Base-by-base conservation (phyloP, 2,888 invertebrate species). In the Meiosimyza platycephala region DNA sequence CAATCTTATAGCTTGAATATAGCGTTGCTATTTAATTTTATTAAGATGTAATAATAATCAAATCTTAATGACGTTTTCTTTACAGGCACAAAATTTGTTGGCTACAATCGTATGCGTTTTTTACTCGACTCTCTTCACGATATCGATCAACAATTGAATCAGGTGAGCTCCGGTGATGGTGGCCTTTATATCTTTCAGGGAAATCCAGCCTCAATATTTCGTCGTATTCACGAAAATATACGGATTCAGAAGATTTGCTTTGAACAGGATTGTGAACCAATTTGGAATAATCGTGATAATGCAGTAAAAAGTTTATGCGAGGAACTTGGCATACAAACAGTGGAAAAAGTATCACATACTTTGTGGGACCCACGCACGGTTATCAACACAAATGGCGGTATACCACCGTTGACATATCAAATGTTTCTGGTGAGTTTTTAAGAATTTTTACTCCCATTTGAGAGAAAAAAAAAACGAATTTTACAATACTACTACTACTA, bases 241-340 rank as follows among this genome's bases (percentile, higher is more conserved):
- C 89, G 90, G 82, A 80, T 91, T 70, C 87, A 87, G 59, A 88
- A 86, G 77, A 81, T 91, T 11, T 89, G 90, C 79, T 91, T 90
- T 81, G 91, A 91, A 80, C 89, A 92, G 84, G 93, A 93, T 80
- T 92, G 93, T 80, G 93, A 93, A 85, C 93, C 93, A 0, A 90
- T 92, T 64, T 93, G 93, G 92, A 89, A 88, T 12, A 84, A 86
- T 1, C 88, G 93, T 1, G 93, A 93, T 83, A 88, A 90, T 22
- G 80, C 85, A 6, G 90, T 92, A 0, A 90, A 89, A 78, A 73
- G 77, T 0, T 83, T 90, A 18, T 93, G 93, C 79, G 81, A 84
- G 1, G 89, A 90, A 74, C 83, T 88, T 55, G 89, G 89, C 28
- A 90, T 93, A 3, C 80, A 87, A 63, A 90, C 89, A 66, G 83